Base-by-base conservation (phyloP, 2,797 vertebrate species). In the Ctenochaetus hawaiiensis region DNA sequence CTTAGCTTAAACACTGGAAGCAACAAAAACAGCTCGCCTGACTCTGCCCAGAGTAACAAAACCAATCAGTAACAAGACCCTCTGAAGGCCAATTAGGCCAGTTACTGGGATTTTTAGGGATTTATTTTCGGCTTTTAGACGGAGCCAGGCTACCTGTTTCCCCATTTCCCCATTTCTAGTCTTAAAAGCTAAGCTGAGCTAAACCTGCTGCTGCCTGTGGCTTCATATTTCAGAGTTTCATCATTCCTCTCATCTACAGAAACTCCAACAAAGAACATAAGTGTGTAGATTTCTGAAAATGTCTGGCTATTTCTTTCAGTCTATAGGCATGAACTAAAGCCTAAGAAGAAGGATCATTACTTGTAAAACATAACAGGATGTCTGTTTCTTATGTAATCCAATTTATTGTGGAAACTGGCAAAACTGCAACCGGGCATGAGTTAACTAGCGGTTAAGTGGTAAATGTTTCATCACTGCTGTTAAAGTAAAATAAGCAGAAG, bases 311-410 rank as follows among this genome's bases (percentile, higher is more conserved):
- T 60, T 11, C 37, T 67, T 67, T 47, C 11, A 30, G 18, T 26
- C 51, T 20, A 14, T 3, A 47, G 48, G 23, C 26, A 41, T 6
- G 5, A 39, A 8, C 30, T 54, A 61, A 75, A 64, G 9, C 22
- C 34, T n/a, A 59, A 52, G 13, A 5, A 57, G 58, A 37, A 61
- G 49, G 10, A 57, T 51, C 0, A 8, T 30, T 37, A 57, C 51
- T 56, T 48, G 30, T 52, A 18, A 74, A 60, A 22, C 20, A 65
- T 30, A 69, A 78, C 66, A 79, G 67, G 34, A 75, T 16, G 43
- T 67, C 78, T 79, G 53, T 62, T 73, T 76, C 68, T 86, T 79
- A 80, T 53, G 71, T 79, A 84, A 89, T 63, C 30, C 3, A 6
- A n/a, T 75, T 72, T 62, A 79, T 61, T 85, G 70, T 69, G 70